phyloP scores from a whole-genome alignment of 2,888 invertebrate species.

The Erebia palarica region DNA sequence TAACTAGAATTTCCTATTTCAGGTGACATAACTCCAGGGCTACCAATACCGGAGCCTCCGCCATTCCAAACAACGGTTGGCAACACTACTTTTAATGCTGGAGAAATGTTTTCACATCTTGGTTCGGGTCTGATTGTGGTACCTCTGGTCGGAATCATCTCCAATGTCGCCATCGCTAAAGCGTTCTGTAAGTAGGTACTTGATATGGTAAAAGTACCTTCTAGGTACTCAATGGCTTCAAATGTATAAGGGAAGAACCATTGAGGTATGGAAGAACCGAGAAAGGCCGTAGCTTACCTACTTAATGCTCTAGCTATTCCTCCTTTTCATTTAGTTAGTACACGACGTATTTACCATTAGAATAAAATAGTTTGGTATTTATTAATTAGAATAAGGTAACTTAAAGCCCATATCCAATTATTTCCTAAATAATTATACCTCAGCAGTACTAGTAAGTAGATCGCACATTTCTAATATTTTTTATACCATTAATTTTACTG shows the following conservation, averaged over 20 bases:
- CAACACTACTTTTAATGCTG: slow-evolving; percentile 76
- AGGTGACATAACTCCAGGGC: slow-evolving; percentile 84
- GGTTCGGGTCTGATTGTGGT: slow-evolving; percentile 87
- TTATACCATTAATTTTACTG: slow-evolving; percentile 21
- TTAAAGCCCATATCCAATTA: slow-evolving; percentile 3
- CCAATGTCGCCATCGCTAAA: slow-evolving; percentile 92
- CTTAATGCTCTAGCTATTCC: too few species aligned
- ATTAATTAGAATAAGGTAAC: too few species aligned
- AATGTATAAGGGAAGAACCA: too few species aligned
- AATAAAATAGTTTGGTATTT: too few species aligned
- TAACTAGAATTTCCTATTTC: slow-evolving; percentile 38
- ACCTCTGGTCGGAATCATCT: slow-evolving; percentile 88
- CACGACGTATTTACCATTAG: too few species aligned
- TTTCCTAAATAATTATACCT: slow-evolving; percentile 17
- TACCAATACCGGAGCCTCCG: slow-evolving; percentile 81
- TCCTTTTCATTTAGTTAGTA: too few species aligned
- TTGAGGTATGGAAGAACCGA: too few species aligned
- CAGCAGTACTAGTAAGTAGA: slow-evolving; percentile 12
- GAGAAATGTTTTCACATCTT: slow-evolving; percentile 83
- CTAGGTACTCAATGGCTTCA: too few species aligned
- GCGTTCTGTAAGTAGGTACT: slow-evolving; percentile 89
- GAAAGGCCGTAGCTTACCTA: too few species aligned
- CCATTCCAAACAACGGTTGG: slow-evolving; percentile 73
- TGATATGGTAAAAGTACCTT: not conserved
- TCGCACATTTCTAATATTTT: slow-evolving; percentile 21